Evolutionary conservation across 35 echinoderm and acorn worm species (phyloP).

Genomic region (Hemicentrotus pulcherrimus): DNA sequence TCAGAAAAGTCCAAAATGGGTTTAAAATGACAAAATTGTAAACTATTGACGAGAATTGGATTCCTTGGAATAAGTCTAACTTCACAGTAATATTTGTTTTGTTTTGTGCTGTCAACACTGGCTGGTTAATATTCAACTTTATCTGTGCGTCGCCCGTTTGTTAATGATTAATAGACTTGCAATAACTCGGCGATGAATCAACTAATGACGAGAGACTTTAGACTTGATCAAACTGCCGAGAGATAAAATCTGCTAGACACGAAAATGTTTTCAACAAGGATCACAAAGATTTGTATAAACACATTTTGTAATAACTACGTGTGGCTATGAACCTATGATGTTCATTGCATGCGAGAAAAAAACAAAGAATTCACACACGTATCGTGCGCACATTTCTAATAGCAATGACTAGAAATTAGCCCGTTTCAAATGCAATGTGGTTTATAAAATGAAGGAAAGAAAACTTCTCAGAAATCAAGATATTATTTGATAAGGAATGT

Average conservation of each 20-base stretch:
- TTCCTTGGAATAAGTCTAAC: neutral
- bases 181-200: neutral
- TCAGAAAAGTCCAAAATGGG: too few relatives aligned
- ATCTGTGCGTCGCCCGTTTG: neutral
- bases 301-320: too few relatives aligned
- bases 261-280: neutral
- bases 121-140: neutral
- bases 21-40: too few relatives aligned
- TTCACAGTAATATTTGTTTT: neutral
- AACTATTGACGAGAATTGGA: neutral
- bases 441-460: too few relatives aligned
- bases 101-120: neutral
- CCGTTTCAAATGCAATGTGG: too few relatives aligned
- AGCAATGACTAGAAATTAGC: too few relatives aligned
- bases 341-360: too few relatives aligned
- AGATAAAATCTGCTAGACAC: neutral
- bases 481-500: too few relatives aligned
- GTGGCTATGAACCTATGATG: too few relatives aligned
- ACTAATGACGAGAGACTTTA: neutral
- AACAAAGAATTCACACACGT: too few relatives aligned
- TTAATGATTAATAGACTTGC: neutral
- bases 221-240: neutral
- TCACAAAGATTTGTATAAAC: neutral
- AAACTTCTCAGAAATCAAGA: too few relatives aligned
- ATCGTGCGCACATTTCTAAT: too few relatives aligned